Conservation (phyloP, 2,888 invertebrate genomes). For the Chrysotoxum bicinctum region DNA sequence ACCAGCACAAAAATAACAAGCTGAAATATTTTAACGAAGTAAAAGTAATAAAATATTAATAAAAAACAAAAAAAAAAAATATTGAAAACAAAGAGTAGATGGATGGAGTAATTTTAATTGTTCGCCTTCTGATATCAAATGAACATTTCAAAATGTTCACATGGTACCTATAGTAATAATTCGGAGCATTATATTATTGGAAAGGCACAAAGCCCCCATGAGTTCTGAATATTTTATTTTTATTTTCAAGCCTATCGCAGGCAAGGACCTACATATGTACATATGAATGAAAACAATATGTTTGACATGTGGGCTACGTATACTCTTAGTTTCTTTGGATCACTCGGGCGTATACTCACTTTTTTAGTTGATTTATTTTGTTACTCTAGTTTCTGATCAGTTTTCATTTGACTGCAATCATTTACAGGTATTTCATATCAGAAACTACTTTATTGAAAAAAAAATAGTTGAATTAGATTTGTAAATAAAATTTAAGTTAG, state of each 20-base stretch:
- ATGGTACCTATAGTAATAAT: neutral
- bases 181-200: too few relatives aligned
- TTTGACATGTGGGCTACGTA: neutral
- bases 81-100: neutral
- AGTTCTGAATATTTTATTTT: neutral
- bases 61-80: neutral
- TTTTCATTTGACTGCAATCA: too few relatives aligned
- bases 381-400: too few relatives aligned
- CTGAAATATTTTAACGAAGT: neutral
- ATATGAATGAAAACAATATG: too few relatives aligned
- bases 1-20: neutral
- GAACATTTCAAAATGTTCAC: neutral
- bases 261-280: too few relatives aligned
- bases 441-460: too few relatives aligned
- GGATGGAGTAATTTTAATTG: neutral
- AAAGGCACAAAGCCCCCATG: neutral
- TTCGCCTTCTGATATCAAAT: neutral
- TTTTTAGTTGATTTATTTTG: neutral
- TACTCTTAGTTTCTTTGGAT: neutral
- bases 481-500: too few relatives aligned
- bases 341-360: constrained; percentile 7
- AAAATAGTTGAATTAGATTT: too few relatives aligned
- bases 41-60: neutral
- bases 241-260: neutral
- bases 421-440: too few relatives aligned